phyloP scores from a whole-genome alignment of 2,797 vertebrate species.

The Molossus alvarezi region DNA sequence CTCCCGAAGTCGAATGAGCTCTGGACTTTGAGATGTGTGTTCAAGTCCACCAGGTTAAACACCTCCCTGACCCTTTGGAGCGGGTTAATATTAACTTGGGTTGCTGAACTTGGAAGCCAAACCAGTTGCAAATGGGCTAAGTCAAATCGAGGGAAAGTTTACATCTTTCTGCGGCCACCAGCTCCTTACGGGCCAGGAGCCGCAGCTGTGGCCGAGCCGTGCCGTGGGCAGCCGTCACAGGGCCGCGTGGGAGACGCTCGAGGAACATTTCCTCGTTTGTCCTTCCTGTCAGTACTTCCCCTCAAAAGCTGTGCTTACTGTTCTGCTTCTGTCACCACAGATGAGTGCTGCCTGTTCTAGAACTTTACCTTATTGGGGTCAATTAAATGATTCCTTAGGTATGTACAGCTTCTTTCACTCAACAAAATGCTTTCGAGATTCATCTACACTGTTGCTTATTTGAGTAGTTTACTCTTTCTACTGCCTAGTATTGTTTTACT shows the following conservation, averaged over 20 bases:
- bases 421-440: background rate
- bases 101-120: background rate
- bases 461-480: background rate
- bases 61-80: background rate
- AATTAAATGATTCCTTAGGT: background rate
- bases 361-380: background rate
- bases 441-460: background rate
- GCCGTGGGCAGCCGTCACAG: too few species aligned
- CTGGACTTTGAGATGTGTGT: background rate
- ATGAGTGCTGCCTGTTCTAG: background rate
- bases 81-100: background rate
- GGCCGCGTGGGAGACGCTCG: too few species aligned
- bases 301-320: too few species aligned
- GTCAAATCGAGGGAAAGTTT: background rate
- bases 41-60: background rate
- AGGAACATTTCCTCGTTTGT: too few species aligned
- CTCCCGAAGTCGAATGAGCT: background rate
- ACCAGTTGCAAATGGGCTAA: background rate
- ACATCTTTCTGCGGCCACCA: background rate
- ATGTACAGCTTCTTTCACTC: background rate
- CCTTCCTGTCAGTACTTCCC: background rate
- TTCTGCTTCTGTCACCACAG: background rate
- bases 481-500: background rate
- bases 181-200: background rate
- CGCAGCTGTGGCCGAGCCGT: rapidly evolving